phyloP scores from a whole-genome alignment of 1,140 invertebrate species.

The Maconellicoccus hirsutus region DNA sequence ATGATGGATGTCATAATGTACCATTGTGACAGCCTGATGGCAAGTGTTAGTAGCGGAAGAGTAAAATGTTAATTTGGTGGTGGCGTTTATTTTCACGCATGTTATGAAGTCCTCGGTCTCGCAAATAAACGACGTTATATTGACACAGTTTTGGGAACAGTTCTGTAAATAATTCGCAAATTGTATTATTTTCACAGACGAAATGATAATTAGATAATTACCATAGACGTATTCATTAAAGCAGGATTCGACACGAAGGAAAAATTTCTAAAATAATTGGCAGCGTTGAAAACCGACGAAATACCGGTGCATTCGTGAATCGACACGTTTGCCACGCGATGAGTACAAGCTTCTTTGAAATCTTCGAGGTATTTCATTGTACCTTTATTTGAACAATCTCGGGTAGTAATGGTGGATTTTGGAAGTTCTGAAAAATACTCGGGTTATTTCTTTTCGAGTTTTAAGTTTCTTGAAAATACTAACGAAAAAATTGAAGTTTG shows the following conservation, averaged over 20 bases:
- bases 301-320: not conserved
- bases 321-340: not conserved
- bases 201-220: not conserved
- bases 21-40: conserved; percentile 34
- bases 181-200: conserved; percentile 1
- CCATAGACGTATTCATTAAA: not conserved
- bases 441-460: not conserved
- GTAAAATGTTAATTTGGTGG: not conserved
- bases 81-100: not conserved
- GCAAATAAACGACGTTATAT: too few species aligned
- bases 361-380: conserved; percentile 23
- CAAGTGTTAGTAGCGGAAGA: conserved; percentile 7
- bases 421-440: not conserved
- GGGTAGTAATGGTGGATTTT: conserved; percentile 6
- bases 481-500: not conserved
- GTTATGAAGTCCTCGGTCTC: too few species aligned
- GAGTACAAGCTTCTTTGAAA: conserved; percentile 5
- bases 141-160: too few species aligned
- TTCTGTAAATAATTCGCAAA: too few species aligned
- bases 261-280: not conserved
- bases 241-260: not conserved
- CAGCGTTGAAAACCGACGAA: not conserved
- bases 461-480: not conserved
- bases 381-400: conserved; percentile 16
- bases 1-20: conserved; percentile 43